Conservation (phyloP, 23 tunicate genomes). For the Ascidia mentula region DNA sequence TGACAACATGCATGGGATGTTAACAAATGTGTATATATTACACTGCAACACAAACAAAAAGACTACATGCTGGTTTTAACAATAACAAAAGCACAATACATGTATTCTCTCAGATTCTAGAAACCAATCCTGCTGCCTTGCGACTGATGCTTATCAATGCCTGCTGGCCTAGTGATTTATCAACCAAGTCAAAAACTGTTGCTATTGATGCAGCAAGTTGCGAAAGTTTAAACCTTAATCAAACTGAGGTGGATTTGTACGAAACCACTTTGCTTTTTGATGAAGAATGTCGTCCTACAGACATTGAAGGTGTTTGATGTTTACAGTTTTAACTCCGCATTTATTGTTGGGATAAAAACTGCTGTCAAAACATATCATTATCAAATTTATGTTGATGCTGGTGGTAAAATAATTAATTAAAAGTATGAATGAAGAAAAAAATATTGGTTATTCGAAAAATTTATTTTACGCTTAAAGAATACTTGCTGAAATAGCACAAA, state of each 20-base stretch:
- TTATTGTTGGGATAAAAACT: too few species aligned
- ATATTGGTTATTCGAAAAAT: too few species aligned
- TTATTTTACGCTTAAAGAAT: too few species aligned
- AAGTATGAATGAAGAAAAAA: too few species aligned
- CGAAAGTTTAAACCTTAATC: slow-evolving; percentile 52
- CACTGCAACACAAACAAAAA: too few species aligned
- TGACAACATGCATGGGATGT: too few species aligned
- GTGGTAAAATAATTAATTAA: too few species aligned
- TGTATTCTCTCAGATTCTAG: slow-evolving; percentile 58
- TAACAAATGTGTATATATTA: too few species aligned
- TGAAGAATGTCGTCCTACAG: neutral
- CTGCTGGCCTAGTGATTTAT: slow-evolving; percentile 12
- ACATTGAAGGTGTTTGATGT: neutral
- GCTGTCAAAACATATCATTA: too few species aligned
- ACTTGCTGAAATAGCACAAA: too few species aligned
- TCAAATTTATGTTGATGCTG: too few species aligned
- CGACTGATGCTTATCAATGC: slow-evolving; percentile 33
- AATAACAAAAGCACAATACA: neutral
- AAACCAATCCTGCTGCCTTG: slow-evolving; percentile 44
- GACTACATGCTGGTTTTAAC: neutral
- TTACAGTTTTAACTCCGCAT: too few species aligned
- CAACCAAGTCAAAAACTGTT: slow-evolving; percentile 19
- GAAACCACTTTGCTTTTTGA: slow-evolving; percentile 38
- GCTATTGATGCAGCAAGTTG: slow-evolving; percentile 84
- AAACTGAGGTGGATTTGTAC: slow-evolving; percentile 18